Evolutionary conservation across 2,113 vertebrate species (phyloP), one percentile per base, ranked within the genome.

Genomic region (Jaculus jaculus): DNA sequence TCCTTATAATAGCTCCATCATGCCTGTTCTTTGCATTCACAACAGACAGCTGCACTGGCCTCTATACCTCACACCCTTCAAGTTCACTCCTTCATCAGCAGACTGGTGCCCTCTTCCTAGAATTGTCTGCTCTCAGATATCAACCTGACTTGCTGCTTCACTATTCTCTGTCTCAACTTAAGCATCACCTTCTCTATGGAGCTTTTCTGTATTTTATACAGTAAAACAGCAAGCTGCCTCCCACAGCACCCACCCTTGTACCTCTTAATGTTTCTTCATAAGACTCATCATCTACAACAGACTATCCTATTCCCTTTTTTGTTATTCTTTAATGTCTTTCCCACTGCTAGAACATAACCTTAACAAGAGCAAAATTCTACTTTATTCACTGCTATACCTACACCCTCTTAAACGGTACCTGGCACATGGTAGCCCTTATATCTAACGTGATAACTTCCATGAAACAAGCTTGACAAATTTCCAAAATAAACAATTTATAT

Each of bases 401-500:
- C 51, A 51, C 34, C 80, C 54, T 81, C 66, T 87, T 42, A 58
- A 77, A 86, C 18, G 66, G 72, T 54, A 84, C 47, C n/a, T 69
- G 28, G 68, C 24, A 94, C 26, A 42, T 39, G 39, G 63, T 15
- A 68, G 69, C 69, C 28, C 87, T 9, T 87, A 77, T 37, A 69
- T 83, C 32, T 63, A 72, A 86, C 10, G 61, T 63, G n/a, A 63
- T 89, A 78, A 75, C 42, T 74, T 89, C 63, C 73, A 87, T 63
- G 86, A 54, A 95, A 73, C 28, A 94, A 80, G 12, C 28, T 68
- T 84, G 32, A 78, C 1, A 42, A 47, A 78, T 90, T 87, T 91
- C 37, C n/a, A 78, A 93, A 93, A 65, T 93, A 80, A 91, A 86
- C 16, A 75, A 75, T 60, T 74, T 80, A 75, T 42, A 71, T 2